Evolutionary conservation across 1,140 invertebrate genomes (phyloP).

Genomic region (Dolichoris vasculosae): DNA sequence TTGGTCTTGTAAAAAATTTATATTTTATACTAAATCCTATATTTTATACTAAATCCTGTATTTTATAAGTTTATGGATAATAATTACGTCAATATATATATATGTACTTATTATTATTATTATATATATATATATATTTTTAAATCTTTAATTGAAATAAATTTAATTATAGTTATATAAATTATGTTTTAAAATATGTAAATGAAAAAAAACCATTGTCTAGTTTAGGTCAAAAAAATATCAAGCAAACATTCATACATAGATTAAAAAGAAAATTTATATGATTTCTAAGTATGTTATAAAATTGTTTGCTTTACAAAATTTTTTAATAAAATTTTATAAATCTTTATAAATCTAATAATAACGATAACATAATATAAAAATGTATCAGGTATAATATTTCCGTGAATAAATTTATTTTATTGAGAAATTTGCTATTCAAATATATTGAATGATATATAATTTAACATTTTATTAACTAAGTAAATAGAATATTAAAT

Average conservation of each 20-base stretch:
- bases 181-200: too few relatives aligned
- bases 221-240: background rate
- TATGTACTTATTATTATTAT: too few relatives aligned
- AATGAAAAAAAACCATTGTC: background rate
- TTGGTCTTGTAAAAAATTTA: too few relatives aligned
- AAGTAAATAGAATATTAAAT: background rate
- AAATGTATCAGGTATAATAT: background rate
- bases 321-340: background rate
- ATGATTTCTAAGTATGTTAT: background rate
- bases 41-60: background rate
- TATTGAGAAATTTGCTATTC: too few relatives aligned
- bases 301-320: background rate
- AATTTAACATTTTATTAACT: too few relatives aligned
- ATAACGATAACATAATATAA: background rate
- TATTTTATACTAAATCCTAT: background rate
- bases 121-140: background rate
- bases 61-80: background rate
- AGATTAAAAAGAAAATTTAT: background rate
- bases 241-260: background rate
- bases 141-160: conserved; percentile 25
- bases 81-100: background rate
- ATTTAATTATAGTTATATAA: background rate
- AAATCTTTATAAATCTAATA: background rate
- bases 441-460: too few relatives aligned
- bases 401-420: background rate